A percentile compares a stretch with the other conserved stretches of the same genome.
Evolutionary conservation across 2,113 vertebrate genomes (phyloP).

Genomic region (Peucedramus taeniatus): DNA sequence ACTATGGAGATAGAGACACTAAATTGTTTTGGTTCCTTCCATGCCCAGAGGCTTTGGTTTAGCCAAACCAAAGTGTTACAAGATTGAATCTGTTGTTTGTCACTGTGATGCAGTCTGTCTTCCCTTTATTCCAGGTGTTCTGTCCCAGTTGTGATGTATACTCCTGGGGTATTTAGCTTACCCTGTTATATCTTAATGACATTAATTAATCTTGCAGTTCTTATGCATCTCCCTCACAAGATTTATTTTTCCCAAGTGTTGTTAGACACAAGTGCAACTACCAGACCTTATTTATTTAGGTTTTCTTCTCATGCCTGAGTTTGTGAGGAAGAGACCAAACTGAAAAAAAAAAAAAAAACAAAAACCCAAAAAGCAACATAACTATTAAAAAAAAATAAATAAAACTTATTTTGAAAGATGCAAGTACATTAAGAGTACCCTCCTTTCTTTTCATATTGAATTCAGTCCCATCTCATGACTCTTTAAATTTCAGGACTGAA

Average conservation of each 20-base stretch:
- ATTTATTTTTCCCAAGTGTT: background rate
- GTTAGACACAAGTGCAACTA: background rate
- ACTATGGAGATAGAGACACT: background rate
- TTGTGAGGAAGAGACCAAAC: background rate
- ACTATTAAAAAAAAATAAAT: background rate
- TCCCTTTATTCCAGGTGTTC: background rate
- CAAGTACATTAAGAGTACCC: background rate
- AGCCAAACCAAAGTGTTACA: background rate
- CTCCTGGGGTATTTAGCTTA: background rate
- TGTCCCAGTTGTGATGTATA: background rate
- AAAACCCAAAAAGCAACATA: fast-evolving
- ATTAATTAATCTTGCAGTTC: background rate
- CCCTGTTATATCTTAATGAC: background rate
- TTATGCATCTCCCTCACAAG: background rate
- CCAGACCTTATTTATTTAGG: background rate
- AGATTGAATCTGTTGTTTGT: background rate
- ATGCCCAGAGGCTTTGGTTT: background rate
- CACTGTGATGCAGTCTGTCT: background rate
- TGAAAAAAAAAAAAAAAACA: too few relatives aligned
- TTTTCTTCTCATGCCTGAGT: background rate
- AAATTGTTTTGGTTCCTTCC: background rate
- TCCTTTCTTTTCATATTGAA: background rate
- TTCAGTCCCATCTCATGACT: background rate
- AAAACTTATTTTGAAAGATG: background rate
- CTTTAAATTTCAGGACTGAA: background rate